Evolutionary conservation across 2,888 invertebrate genomes (phyloP), one percentile per base, ranked within the genome.

Genomic region (Isotomurus palustris): DNA sequence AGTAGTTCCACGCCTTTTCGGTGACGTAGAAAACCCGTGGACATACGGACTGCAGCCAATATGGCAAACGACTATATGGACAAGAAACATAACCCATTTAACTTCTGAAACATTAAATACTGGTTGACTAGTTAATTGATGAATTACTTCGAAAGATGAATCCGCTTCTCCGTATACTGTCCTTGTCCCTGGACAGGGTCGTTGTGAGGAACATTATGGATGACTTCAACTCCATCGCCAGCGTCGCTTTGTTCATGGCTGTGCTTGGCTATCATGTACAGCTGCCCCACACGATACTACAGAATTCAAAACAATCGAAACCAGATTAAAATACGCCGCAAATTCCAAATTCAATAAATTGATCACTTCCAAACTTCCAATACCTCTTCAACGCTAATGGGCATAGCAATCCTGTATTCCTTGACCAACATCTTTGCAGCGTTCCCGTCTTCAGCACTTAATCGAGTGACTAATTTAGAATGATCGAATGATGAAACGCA

Each of bases 1-100:
- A 94, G 77, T 88, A 93, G 76, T 94, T 93, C 92, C 92, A 93
- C 14, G 92, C 90, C 74, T 91, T 92, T 77, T 93, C 93, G 57
- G 87, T 92, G 19, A 93, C 84, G 76, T 93, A 94, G 78, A 93
- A 92, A 74, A 93, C 85, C 76, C 86, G 85, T 66, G 93, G 93
- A 73, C 89, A 84, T 70, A 93, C 76, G 3, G 89, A 84, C 76
- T 91, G 89, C 53, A 92, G 80, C 91, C 91, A 94, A 74, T 86
- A 86, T 3, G 93, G 93, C 61, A 93, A 80, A 72, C 90, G 89
- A 74, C 91, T 91, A 77, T 47, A 82, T n/a, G n/a, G n/a, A 82
- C 64, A 69, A 69, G 63, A 67, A 65, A 48, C 69, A 17, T 27
- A 28, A 50, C 10, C n/a, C 22, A 28, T 32, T 49, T 8, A 47